Evolutionary conservation across 2,888 invertebrate species (phyloP).

Genomic region (Tetanocera ferruginea): DNA sequence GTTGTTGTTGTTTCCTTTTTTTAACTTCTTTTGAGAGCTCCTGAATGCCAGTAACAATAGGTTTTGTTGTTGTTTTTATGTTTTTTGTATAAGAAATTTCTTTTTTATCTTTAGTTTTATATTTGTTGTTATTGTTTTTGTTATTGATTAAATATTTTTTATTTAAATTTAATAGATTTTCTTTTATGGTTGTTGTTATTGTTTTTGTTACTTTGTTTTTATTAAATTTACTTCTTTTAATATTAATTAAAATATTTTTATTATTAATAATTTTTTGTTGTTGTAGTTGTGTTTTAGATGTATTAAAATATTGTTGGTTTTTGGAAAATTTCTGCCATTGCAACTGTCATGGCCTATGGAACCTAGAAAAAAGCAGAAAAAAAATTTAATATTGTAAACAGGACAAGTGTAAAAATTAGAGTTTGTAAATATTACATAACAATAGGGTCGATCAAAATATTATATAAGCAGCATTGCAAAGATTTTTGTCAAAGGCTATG

Average conservation of each 20-base stretch:
- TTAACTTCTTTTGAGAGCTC: neutral
- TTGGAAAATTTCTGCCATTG: constrained; percentile 66
- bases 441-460: too few species aligned
- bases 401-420: constrained; percentile 13
- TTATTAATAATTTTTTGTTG: constrained; percentile 46
- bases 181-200: constrained; percentile 45
- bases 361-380: constrained; percentile 70
- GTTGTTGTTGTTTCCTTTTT: neutral
- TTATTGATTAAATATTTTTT: constrained; percentile 20
- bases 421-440: neutral
- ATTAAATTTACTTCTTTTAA: constrained; percentile 42
- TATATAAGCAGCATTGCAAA: too few species aligned
- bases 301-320: constrained; percentile 55
- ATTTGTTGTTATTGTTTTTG: constrained; percentile 31
- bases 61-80: constrained; percentile 20
- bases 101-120: constrained; percentile 28
- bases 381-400: neutral
- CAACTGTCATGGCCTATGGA: constrained; percentile 86
- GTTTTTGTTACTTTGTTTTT: constrained; percentile 40
- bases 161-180: constrained; percentile 7
- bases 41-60: neutral
- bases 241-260: constrained; percentile 42
- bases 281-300: constrained; percentile 43
- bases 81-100: constrained; percentile 56
- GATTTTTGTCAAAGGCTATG: too few species aligned